Evolutionary conservation across 1,140 invertebrate genomes (phyloP).

Genomic region (Lethocerus indicus): DNA sequence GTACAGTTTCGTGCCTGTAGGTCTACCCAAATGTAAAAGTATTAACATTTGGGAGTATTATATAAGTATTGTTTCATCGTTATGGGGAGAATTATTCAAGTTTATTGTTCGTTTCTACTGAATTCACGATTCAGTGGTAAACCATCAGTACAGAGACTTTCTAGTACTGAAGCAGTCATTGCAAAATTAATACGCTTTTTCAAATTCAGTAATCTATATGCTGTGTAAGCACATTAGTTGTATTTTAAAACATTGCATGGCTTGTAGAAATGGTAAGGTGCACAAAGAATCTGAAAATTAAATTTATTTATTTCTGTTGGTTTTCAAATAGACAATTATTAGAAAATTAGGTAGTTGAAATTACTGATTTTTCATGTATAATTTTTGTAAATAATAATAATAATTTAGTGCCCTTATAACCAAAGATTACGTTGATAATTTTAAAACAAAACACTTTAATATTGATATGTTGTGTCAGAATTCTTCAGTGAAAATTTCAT

Average conservation of each 20-base stretch:
- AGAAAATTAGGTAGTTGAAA: not conserved
- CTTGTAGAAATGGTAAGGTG: no score
- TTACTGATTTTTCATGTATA: not conserved
- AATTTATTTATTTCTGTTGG: no score
- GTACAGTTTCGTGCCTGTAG: no score
- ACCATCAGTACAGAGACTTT: no score
- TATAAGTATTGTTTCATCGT: slow-evolving; percentile 7
- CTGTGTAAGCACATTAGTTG: no score
- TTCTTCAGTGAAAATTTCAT: not conserved
- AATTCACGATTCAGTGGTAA: not conserved
- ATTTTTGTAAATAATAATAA: not conserved
- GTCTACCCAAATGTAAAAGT: no score
- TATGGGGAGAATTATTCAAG: not conserved
- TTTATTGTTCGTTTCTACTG: not conserved
- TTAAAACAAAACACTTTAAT: not conserved
- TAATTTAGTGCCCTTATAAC: not conserved
- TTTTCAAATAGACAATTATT: not conserved
- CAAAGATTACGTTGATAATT: not conserved
- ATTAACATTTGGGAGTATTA: no score
- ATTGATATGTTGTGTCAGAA: not conserved
- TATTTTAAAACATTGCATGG: no score
- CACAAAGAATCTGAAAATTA: no score
- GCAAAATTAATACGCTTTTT: no score
- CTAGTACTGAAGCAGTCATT: no score
- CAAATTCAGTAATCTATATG: no score